A percentile compares a stretch with the other conserved stretches of the same genome.
These are phyloP conservation scores for Nicator chloris DNA, from an alignment of 2,113 vertebrate genomes.

Conservation along the genomic window DNA sequence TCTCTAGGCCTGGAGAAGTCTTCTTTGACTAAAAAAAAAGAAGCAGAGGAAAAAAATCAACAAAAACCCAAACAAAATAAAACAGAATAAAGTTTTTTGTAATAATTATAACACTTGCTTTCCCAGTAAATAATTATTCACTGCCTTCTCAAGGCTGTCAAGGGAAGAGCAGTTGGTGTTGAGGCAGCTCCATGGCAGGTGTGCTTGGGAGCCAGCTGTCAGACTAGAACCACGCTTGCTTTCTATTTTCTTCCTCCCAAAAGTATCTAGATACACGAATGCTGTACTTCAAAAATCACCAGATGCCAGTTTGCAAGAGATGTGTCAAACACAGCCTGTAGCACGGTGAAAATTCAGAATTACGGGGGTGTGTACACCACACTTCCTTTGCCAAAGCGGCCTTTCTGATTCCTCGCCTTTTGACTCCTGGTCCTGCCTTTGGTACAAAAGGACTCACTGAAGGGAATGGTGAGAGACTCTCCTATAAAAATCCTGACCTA, in stretches of 20 bases:
- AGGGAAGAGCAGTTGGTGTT: background rate
- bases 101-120: background rate
- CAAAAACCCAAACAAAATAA: fast-evolving
- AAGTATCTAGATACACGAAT: background rate
- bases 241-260: background rate
- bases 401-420: background rate
- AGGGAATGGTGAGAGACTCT: background rate
- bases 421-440: background rate
- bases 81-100: background rate
- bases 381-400: background rate
- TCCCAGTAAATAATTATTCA: background rate
- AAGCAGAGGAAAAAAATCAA: background rate
- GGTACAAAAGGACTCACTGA: background rate
- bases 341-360: background rate
- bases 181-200: background rate
- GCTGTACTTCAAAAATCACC: background rate
- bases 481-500: background rate
- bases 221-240: background rate
- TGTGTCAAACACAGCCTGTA: background rate
- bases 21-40: background rate
- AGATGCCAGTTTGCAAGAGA: background rate
- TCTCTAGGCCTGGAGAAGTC: background rate
- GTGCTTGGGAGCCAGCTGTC: background rate
- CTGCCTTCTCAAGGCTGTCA: background rate
- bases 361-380: no score